phyloP scores from a whole-genome alignment of 2,113 vertebrate genomes.

The Varanus salvator region DNA sequence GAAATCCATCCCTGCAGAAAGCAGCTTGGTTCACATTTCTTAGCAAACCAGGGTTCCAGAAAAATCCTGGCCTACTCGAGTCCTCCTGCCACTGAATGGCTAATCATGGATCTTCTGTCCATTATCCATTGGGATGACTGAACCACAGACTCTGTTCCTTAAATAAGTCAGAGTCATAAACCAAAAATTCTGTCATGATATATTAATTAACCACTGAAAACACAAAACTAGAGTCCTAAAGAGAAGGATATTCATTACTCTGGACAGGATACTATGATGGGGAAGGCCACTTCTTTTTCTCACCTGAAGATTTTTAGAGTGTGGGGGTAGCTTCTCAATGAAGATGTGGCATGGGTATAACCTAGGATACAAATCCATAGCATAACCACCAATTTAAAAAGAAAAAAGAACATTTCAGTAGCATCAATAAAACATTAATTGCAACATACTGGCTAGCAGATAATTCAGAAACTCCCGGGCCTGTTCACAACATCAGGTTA shows the following conservation, averaged over 20 bases:
- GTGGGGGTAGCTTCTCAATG: not conserved
- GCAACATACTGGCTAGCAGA: not conserved
- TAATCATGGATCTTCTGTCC: too few species aligned
- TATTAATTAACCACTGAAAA: not conserved
- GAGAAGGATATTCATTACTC: not conserved
- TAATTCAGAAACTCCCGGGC: not conserved
- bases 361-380: constrained; percentile 4
- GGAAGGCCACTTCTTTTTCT: not conserved
- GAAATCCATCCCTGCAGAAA: constrained; percentile 3
- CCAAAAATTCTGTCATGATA: too few species aligned
- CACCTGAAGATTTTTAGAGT: not conserved
- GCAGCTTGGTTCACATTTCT: too few species aligned
- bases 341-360: not conserved
- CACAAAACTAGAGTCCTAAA: not conserved
- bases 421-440: not conserved
- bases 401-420: not conserved
- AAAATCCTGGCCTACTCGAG: too few species aligned
- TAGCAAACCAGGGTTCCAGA: too few species aligned
- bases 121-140: too few species aligned
- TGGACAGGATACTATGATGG: not conserved
- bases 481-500: not conserved
- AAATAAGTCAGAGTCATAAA: too few species aligned
- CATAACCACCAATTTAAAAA: not conserved
- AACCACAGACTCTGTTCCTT: too few species aligned
- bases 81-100: too few species aligned